Evolutionary conservation across 2,113 vertebrate species (phyloP), one percentile per base, ranked within the genome.

Genomic region (Poecile atricapillus): DNA sequence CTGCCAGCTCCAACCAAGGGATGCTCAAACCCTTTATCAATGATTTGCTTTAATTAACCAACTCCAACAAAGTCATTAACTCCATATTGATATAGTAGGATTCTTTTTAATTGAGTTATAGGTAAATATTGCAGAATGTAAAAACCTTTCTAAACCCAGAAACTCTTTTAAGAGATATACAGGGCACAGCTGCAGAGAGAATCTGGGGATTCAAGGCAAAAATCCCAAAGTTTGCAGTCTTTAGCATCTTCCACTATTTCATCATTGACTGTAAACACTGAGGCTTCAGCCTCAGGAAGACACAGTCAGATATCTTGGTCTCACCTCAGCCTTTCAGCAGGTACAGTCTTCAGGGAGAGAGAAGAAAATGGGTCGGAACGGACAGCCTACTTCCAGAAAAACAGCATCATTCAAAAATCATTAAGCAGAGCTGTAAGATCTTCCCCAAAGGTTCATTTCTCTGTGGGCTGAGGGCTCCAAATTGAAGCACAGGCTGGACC

Each of bases 241-340:
- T 99, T 99, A 60, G 99, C 98, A 33, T 99, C 99, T 11, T 99
- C 99, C 41, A 99, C 98, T 41, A 98, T 98, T 5, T 99, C 98
- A 1, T 99, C 90, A 23, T 99, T 99, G 33, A 99, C 99, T 64
- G 99, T 98, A 93, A 99, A 99, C 98, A 99, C 98, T 37, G 37
- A 37, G 17, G 99, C 99, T 78, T 99, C 99, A 3, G 99, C 98
- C 97, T 99, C 99, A 0, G 99, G 99, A 37, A 99, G 98, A 82
- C 99, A 99, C 2, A 98, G 99, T 99, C 99, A 93, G 98, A 99
- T 94, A 99, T 99, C 75, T 99, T 97, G 7, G 98, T 99, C 79
- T 99, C 99, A 47, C 99, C 99, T 83, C 99, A 95, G 89, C 99
- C 99, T 83, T 94, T 99, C 59, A 99, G 98, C 96, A 99, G 96